A percentile compares a stretch with the other conserved stretches of the same genome.
These are phyloP conservation scores for Drosophila insularis DNA, from an alignment of 1,140 invertebrate genomes.

Conservation along the genomic window DNA sequence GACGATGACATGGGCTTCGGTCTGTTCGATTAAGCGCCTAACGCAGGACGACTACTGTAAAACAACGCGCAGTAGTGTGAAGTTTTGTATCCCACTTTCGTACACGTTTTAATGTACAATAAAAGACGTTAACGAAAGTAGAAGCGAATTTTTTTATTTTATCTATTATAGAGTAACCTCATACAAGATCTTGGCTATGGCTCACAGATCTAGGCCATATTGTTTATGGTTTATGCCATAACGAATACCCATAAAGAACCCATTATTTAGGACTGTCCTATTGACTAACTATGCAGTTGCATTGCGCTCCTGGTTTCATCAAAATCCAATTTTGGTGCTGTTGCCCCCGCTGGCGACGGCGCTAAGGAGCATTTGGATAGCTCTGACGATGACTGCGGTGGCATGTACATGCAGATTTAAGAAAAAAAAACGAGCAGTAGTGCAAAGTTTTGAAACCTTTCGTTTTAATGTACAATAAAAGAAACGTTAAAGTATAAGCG, in stretches of 20 bases:
- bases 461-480: conserved; percentile 75
- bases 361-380: conserved; percentile 89
- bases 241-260: conserved; percentile 65
- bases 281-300: conserved; percentile 74
- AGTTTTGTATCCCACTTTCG: conserved; percentile 49
- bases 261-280: conserved; percentile 52
- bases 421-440: conserved; percentile 14
- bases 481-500: conserved; percentile 19
- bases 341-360: conserved; percentile 87
- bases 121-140: conserved; percentile 59
- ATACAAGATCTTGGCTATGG: conserved; percentile 57
- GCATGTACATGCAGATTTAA: too few relatives aligned
- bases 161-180: conserved; percentile 36
- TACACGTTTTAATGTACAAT: conserved; percentile 82
- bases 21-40: conserved; percentile 88
- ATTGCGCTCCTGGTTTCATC: conserved; percentile 71
- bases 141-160: conserved; percentile 35
- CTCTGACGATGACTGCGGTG: conserved; percentile 93
- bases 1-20: conserved; percentile 98
- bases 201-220: conserved; percentile 48
- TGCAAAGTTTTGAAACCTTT: conserved; percentile 50
- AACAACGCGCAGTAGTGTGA: conserved; percentile 36
- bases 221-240: conserved; percentile 49
- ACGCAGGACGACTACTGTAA: conserved; percentile 14
- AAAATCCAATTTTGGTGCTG: conserved; percentile 83